A percentile compares a stretch with the other conserved stretches of the same genome.
phyloP scores from a whole-genome alignment of 2,113 vertebrate genomes.

The Centropus unirufus region DNA sequence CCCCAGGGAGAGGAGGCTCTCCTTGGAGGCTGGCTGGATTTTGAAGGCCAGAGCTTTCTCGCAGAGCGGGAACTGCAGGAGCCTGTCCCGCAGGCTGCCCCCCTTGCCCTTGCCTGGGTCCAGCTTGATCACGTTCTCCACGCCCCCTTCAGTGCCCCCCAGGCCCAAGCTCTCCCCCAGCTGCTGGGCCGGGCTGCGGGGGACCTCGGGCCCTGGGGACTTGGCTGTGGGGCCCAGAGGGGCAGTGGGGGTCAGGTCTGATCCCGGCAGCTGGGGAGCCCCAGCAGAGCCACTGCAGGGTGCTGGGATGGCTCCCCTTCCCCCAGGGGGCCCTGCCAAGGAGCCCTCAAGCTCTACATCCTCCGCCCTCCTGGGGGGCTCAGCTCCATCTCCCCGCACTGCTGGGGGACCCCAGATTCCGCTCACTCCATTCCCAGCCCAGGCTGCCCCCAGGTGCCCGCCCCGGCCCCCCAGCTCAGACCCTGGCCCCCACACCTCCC shows the following conservation, averaged over 20 bases:
- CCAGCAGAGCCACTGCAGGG: neutral
- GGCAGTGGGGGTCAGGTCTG: neutral
- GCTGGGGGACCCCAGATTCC: neutral
- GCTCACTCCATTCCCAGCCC: neutral
- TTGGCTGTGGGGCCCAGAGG: neutral
- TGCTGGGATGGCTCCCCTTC: fast-evolving
- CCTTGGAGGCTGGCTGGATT: slow-evolving; percentile 75
- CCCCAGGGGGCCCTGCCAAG: neutral
- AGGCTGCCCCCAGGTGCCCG: fast-evolving
- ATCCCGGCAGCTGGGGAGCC: neutral
- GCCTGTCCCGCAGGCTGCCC: slow-evolving; percentile 74
- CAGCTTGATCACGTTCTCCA: slow-evolving; percentile 32
- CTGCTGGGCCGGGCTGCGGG: fast-evolving
- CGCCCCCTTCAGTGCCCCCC: neutral
- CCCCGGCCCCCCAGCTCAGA: neutral
- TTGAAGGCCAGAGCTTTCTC: slow-evolving; percentile 73
- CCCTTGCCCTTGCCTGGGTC: slow-evolving; percentile 80
- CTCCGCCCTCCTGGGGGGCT: neutral
- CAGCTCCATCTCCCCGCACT: slow-evolving; percentile 53
- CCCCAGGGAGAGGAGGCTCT: slow-evolving; percentile 85
- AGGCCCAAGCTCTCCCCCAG: neutral
- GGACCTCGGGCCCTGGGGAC: neutral
- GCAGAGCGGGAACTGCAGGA: slow-evolving; percentile 68
- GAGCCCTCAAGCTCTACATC: neutral
- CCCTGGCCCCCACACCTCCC: neutral